Evolutionary conservation across 2,113 vertebrate species (phyloP).

Genomic region (Podiceps cristatus): DNA sequence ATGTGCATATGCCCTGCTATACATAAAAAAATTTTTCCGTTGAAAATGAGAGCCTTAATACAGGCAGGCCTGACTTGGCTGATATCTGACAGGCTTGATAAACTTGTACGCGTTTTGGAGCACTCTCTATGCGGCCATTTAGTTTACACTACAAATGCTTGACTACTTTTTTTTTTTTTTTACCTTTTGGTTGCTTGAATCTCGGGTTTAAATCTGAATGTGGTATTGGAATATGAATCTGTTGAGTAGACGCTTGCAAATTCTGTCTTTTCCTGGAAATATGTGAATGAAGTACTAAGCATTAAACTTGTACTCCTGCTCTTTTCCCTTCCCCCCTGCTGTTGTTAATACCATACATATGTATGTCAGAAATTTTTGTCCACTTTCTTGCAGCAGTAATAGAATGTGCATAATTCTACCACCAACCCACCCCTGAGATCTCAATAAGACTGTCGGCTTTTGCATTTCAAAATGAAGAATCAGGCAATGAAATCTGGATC

Average conservation of each 20-base stretch:
- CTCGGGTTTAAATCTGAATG: not conserved
- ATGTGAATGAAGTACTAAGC: not conserved
- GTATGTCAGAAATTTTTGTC: not conserved
- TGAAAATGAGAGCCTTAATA: not conserved
- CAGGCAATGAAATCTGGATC: not conserved
- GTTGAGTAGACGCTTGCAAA: not conserved
- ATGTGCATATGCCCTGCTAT: not conserved
- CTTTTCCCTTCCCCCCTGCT: too few relatives aligned
- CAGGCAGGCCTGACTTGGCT: not conserved
- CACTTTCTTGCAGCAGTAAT: not conserved
- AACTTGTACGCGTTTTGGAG: not conserved
- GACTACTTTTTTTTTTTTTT: not conserved
- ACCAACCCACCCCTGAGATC: not conserved
- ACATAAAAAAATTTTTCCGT: accelerated
- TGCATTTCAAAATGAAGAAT: not conserved
- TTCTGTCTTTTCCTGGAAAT: not conserved
- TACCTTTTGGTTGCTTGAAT: not conserved
- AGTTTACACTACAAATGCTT: not conserved
- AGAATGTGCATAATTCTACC: not conserved
- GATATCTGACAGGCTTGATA: not conserved
- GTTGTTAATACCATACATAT: not conserved
- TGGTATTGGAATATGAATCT: not conserved
- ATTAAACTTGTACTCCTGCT: not conserved
- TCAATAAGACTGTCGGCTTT: not conserved
- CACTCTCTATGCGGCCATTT: not conserved